Base-by-base conservation (phyloP, 2,888 invertebrate genomes). In the Brachyopa scutellaris region DNA sequence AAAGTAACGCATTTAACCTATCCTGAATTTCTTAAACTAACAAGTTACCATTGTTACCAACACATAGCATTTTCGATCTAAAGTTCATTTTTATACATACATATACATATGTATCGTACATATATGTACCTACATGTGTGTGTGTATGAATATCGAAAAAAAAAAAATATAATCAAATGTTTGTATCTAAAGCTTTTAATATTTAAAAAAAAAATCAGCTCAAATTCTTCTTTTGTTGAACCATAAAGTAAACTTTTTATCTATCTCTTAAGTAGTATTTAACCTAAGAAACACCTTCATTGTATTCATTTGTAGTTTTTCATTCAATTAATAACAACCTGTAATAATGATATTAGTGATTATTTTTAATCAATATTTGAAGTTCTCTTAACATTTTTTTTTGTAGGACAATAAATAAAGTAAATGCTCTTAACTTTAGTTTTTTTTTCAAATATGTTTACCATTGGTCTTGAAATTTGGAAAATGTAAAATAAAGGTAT, bases 201-300 rank as follows among this genome's bases (percentile, higher is more conserved):
- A 42, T 42, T 6, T 5, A 26, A 31, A 40, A n/a, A n/a, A n/a
- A 29, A 72, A 64, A 13, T 51, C 49, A 21, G 78, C 78, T 78
- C 72, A 78, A 73, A 72, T 36, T 59, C 51, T 62, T 33, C 23
- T 66, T 66, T 53, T 36, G 42, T 72, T 72, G 19, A 45, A 45
- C 26, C 17, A 15, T 33, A 47, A 8, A 31, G 31, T 45, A n/a
- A 42, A 53, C 13, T 42, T 51, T 42, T n/a, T n/a, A n/a, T n/a
- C n/a, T 26, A 33, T 17, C 8, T 45, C 23, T 45, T 36, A n/a
- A 36, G 13, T 53, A 29, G 29, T n/a, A 23, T 62, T 36, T 66
- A 45, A 59, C 36, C 13, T 73, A 53, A 66, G 6, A 31, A 66
- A 17, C 7, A 29, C 38, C 51, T 61, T 53, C 17, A 33, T 13